phyloP scores from a whole-genome alignment of 2,888 invertebrate species.

The Heteropelma amictum region DNA sequence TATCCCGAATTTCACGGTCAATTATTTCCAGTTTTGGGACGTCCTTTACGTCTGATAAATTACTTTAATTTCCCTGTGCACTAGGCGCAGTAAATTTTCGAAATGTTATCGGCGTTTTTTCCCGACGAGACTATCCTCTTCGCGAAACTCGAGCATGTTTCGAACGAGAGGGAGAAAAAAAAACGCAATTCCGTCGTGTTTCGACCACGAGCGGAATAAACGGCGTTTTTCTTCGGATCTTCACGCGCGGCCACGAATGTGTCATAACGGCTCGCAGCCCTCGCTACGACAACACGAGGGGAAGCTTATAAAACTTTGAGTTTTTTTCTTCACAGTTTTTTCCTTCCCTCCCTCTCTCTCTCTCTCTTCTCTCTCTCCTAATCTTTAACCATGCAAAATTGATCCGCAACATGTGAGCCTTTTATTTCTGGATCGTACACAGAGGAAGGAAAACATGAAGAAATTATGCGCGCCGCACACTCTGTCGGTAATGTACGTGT shows the following conservation, averaged over 20 bases:
- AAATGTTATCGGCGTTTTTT: no score
- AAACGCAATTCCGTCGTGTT: background rate
- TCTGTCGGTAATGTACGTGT: constrained; percentile 37
- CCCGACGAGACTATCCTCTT: background rate
- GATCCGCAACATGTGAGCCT: constrained; percentile 53
- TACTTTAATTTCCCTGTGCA: no score
- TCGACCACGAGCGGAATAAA: background rate
- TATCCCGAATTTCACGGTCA: no score
- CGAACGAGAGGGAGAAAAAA: background rate
- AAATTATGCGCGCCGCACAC: constrained; percentile 34
- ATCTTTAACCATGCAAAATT: constrained; percentile 61
- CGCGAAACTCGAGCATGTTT: background rate
- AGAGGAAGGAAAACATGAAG: constrained; percentile 37
- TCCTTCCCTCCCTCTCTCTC: background rate
- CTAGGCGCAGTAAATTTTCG: no score
- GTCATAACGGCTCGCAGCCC: constrained; percentile 29
- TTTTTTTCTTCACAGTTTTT: constrained; percentile 35
- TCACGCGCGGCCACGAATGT: constrained; percentile 16
- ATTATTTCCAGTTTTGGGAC: no score
- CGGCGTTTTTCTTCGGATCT: constrained; percentile 1
- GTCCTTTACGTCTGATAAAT: no score
- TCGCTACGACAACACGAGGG: constrained; percentile 13
- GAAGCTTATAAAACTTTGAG: constrained; percentile 29
- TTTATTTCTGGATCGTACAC: constrained; percentile 28
- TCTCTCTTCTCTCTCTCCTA: no score